phyloP scores from a whole-genome alignment of 64 coral and sea anemone genomes.

The Porites australiensis region DNA sequence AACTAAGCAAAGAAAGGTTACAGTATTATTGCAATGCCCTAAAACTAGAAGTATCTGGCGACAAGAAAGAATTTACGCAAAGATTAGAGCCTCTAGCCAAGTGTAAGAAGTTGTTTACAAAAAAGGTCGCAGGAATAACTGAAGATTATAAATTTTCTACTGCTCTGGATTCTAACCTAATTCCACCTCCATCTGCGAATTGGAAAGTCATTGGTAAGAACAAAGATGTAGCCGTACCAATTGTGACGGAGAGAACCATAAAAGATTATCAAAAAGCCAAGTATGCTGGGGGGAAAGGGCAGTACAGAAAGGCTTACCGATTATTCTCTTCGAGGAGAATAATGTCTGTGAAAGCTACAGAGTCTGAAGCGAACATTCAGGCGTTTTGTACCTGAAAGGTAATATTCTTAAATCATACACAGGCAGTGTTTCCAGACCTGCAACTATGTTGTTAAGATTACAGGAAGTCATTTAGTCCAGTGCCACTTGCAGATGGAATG shows the following conservation, averaged over 20 bases:
- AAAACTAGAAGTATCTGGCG: constrained; percentile 60
- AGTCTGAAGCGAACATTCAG: constrained; percentile 55
- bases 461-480: background rate
- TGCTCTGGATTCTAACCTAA: constrained; percentile 61
- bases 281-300: constrained; percentile 75
- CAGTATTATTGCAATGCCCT: constrained; percentile 57
- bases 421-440: constrained; percentile 72
- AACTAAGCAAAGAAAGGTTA: no score
- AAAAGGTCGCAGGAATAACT: background rate
- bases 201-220: constrained; percentile 67
- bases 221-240: constrained; percentile 59
- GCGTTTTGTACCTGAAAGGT: constrained; percentile 59
- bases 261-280: constrained; percentile 82
- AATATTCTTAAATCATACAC: constrained; percentile 83
- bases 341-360: constrained; percentile 63
- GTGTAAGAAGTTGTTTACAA: no score
- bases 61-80: no score
- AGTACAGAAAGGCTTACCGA: constrained; percentile 76
- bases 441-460: no score
- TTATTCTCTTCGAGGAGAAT: constrained; percentile 78
- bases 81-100: no score
- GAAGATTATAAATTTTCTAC: constrained; percentile 1
- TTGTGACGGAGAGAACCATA: constrained; percentile 64
- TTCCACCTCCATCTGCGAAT: constrained; percentile 60
- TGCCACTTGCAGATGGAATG: background rate